These are phyloP conservation scores for Siderastrea siderea DNA, from an alignment of 92 coral and sea anemone species.

Conservation along the genomic window DNA sequence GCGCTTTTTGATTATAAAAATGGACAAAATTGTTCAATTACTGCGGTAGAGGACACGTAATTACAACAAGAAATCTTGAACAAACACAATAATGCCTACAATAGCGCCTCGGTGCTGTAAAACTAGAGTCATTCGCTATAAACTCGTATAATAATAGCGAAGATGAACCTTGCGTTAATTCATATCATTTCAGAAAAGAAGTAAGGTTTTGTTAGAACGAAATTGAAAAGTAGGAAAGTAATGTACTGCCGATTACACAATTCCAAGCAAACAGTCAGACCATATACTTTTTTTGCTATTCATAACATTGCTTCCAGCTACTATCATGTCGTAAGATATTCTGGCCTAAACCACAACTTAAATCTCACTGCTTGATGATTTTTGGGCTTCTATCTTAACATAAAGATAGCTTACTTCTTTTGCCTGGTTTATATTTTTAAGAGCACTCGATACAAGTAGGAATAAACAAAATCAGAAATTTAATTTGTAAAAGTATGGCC, in stretches of 20 bases:
- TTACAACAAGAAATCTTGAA: not conserved
- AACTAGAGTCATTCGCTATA: not conserved
- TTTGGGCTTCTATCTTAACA: too few species aligned
- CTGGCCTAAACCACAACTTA: too few species aligned
- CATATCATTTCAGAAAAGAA: not conserved
- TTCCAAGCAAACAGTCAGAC: not conserved
- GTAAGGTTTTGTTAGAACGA: not conserved
- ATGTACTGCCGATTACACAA: too few species aligned
- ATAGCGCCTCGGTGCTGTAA: not conserved
- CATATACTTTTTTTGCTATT: not conserved
- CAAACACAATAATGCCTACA: not conserved
- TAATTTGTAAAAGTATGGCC: too few species aligned
- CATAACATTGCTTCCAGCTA: not conserved
- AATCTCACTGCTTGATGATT: too few species aligned
- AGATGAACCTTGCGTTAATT: not conserved
- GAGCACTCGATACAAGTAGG: too few species aligned
- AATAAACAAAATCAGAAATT: not conserved
- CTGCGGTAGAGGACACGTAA: not conserved
- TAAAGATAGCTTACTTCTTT: too few species aligned
- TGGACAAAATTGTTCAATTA: not conserved
- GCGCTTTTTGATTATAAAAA: not conserved
- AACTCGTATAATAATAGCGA: not conserved
- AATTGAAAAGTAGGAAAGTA: constrained; percentile 2
- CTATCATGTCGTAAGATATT: too few species aligned
- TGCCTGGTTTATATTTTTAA: too few species aligned